Conservation (phyloP, 2,888 invertebrate species). For the Crocallis elinguaria region DNA sequence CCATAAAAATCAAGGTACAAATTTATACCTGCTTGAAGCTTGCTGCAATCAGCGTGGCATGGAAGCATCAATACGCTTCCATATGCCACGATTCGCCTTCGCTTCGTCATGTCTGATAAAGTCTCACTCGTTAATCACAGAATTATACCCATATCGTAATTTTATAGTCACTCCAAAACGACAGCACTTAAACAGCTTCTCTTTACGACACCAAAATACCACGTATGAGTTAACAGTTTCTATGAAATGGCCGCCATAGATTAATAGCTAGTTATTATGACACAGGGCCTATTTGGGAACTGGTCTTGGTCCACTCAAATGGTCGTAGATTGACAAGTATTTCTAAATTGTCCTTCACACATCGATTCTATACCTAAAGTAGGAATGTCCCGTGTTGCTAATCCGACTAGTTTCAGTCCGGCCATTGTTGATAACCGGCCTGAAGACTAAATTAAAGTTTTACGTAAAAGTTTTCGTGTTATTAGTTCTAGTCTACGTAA, state of each 20-base stretch:
- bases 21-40: too few relatives aligned
- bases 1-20: too few relatives aligned
- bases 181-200: slow-evolving; percentile 29
- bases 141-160: slow-evolving; percentile 30
- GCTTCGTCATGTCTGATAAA: too few relatives aligned
- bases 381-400: slow-evolving; percentile 34
- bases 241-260: not conserved
- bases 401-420: too few relatives aligned
- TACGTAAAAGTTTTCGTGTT: too few relatives aligned
- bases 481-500: too few relatives aligned
- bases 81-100: too few relatives aligned
- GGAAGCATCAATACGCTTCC: too few relatives aligned
- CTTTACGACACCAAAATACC: slow-evolving; percentile 27
- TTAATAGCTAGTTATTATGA: not conserved
- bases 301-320: slow-evolving; percentile 39
- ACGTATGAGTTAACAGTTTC: slow-evolving; percentile 5
- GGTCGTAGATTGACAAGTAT: slow-evolving; percentile 52
- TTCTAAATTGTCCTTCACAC: slow-evolving; percentile 54
- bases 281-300: slow-evolving; percentile 32
- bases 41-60: too few relatives aligned
- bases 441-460: too few relatives aligned
- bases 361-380: slow-evolving; percentile 42
- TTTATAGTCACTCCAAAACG: slow-evolving; percentile 21
- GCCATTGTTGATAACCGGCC: too few relatives aligned
- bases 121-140: slow-evolving; percentile 4